Evolutionary conservation across 2,888 invertebrate genomes (phyloP).

Genomic region (Lingula anatina): DNA sequence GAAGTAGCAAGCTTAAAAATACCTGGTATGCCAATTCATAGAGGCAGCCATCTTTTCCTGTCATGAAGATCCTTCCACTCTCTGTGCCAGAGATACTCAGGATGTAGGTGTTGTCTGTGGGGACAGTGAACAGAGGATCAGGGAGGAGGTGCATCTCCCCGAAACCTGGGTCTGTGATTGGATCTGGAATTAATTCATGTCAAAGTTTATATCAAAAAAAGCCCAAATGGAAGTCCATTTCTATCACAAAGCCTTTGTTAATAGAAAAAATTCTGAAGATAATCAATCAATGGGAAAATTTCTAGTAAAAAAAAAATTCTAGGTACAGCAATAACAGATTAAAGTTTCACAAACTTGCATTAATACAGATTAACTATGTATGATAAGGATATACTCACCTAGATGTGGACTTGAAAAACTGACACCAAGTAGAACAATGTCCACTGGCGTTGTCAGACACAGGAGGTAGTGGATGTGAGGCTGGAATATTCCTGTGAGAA

Average conservation of each 20-base stretch:
- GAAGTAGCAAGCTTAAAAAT: no score
- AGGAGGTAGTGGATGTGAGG: conserved; percentile 84
- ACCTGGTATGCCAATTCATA: conserved; percentile 95
- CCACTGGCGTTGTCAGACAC: conserved; percentile 88
- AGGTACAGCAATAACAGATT: no score
- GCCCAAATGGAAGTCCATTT: no score
- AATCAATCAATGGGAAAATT: no score
- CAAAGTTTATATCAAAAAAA: no score
- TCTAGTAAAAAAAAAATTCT: no score
- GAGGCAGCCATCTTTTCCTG: conserved; percentile 87
- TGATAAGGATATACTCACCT: no score
- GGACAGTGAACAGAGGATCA: conserved; percentile 88
- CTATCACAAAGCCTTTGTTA: no score
- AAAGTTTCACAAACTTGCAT: no score
- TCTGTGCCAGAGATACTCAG: conserved; percentile 75
- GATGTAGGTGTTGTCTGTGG: conserved; percentile 79
- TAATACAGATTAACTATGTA: no score
- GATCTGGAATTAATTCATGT: no score
- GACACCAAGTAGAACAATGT: conserved; percentile 83
- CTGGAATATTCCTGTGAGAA: conserved; percentile 71
- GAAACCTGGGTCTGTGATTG: background rate
- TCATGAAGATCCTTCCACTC: conserved; percentile 87
- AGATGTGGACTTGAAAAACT: conserved; percentile 53
- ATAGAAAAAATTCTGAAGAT: no score
- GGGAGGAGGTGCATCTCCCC: conserved; percentile 81